Evolutionary conservation across 1,140 invertebrate genomes (phyloP), one percentile per base, ranked within the genome.

Genomic region (Zaprionus davidi): DNA sequence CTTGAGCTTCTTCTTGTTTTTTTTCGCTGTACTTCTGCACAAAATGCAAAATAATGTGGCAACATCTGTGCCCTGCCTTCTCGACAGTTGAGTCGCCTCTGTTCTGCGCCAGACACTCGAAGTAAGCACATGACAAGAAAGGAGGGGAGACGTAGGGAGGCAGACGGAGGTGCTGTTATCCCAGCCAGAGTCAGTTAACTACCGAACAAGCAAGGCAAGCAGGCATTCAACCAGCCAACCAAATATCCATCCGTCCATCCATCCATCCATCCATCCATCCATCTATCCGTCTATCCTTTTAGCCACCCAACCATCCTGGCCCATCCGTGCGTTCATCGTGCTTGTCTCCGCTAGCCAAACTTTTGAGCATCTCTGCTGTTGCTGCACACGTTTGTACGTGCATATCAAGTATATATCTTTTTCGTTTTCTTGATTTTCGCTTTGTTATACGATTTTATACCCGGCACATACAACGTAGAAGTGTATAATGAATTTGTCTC

Each of bases 11-110:
- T 9, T 12, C 12, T 12, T 26, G 20, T 24, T 24, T 57, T 55
- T 44, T 44, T 20, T 9, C 26, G 49, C 71, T 56, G 34, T 59
- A 69, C 64, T 70, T 62, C 76, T 76, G 69, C 81, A 78, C 71
- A 77, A 87, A 87, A 87, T 88, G 81, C 85, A 87, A 86, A 86
- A 87, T 86, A 87, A 79, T 74, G 77, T 79, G 77, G 68, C 77
- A 77, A 68, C 75, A 77, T 73, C 66, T 77, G 68, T 22, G 65
- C 67, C 58, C 56, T 68, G 71, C 82, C 69, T 70, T 22, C 73
- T 73, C 31, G 63, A 67, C 67, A 78, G 59, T 59, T 38, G 51
- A 56, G 36, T 71, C 57, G 74, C 78, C 77, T 84, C 81, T 72
- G 73, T 85, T 65, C 85, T 88, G 72, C 74, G 68, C 73, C 83